Evolutionary conservation across 2,888 invertebrate species (phyloP), one percentile per base, ranked within the genome.

Genomic region (Adelphocoris suturalis): DNA sequence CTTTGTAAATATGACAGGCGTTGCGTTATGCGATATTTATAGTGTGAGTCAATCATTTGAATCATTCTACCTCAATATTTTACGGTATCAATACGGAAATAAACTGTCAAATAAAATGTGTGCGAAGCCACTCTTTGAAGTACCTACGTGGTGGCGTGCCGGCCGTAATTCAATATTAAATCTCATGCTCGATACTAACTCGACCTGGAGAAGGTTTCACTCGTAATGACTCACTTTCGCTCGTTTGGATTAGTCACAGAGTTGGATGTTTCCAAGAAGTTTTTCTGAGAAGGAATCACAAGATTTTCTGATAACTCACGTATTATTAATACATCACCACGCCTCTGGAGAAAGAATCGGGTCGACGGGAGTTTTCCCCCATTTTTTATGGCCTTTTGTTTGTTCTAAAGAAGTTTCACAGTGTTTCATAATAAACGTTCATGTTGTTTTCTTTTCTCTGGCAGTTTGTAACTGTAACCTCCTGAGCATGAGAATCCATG

Each of bases 331-430:
- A n/a, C n/a, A n/a, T 37, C 37, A 37, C 7, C 37, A 2, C 3
- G 37, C 3, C 37, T 2, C 37, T 37, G 37, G 7, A 37, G 37
- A 37, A 37, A 37, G 37, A 37, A 37, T 37, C 37, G 37, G 37
- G 37, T 37, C 37, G 37, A 37, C 37, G 7, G 7, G 37, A 37
- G 37, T 57, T n/a, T 57, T 16, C 57, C n/a, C 57, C n/a, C 5
- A 16, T 16, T 57, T 52, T 57, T 57, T 16, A 57, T 14, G 0
- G 16, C 57, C n/a, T 57, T 57, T 57, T 57, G 57, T 57, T 57
- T 57, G 57, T 57, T 57, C 57, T n/a, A 57, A n/a, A n/a, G n/a
- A n/a, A 57, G 57, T n/a, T 57, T n/a, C 57, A 57, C 57, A n/a
- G 57, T 14, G 14, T 57, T 57, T 57, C 57, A 7, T 16, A 57